A percentile compares a stretch with the other conserved stretches of the same genome.
Evolutionary conservation across 2,888 invertebrate species (phyloP).

Genomic region (Lamellibrachia columna): DNA sequence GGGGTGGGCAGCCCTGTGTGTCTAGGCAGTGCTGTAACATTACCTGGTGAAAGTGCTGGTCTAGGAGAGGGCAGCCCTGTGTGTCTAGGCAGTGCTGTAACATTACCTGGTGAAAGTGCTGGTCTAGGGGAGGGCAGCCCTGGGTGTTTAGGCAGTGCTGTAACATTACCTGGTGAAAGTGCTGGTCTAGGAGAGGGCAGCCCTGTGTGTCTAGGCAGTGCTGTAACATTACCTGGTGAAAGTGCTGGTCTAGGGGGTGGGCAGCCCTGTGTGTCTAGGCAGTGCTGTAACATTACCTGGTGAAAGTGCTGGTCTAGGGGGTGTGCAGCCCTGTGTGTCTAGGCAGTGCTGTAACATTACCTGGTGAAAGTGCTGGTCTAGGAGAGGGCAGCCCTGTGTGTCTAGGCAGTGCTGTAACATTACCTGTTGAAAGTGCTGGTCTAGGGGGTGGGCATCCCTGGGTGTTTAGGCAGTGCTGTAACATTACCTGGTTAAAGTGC

Average conservation of each 20-base stretch:
- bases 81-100: too few species aligned
- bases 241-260: background rate
- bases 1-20: too few species aligned
- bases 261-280: background rate
- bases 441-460: background rate
- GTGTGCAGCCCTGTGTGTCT: too few species aligned
- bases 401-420: background rate
- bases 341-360: too few species aligned
- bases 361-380: too few species aligned
- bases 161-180: background rate
- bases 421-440: background rate
- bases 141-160: background rate
- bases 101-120: too few species aligned
- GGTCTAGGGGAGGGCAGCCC: too few species aligned
- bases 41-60: too few species aligned
- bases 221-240: background rate
- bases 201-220: background rate
- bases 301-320: background rate
- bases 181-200: background rate
- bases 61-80: too few species aligned
- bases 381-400: background rate
- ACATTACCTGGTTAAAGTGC: too few species aligned
- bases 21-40: too few species aligned
- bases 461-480: too few species aligned
- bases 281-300: background rate